Percentiles rank a stretch among this genome's conserved stretches.
Evolutionary conservation across 2,888 invertebrate genomes (phyloP).

Genomic region (Disparrhopalites patrizii): DNA sequence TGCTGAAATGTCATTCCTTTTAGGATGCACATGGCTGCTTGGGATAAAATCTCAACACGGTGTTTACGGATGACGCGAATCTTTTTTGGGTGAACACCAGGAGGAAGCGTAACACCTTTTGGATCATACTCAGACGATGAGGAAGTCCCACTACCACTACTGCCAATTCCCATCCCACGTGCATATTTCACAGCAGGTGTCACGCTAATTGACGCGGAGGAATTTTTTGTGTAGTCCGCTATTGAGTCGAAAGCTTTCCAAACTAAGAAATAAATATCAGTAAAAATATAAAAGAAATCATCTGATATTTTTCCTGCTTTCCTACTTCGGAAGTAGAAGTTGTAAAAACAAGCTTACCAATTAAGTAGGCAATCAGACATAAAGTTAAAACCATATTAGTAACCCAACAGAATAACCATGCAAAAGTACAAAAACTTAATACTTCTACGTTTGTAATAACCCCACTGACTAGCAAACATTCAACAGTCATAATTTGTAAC

Average conservation of each 20-base stretch:
- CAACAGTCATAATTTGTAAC: too few relatives aligned
- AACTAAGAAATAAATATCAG: conserved; percentile 9
- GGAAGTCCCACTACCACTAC: conserved; percentile 5
- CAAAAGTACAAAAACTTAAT: too few relatives aligned
- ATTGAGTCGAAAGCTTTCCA: conserved; percentile 10
- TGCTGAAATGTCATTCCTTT: conserved; percentile 82
- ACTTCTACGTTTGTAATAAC: too few relatives aligned
- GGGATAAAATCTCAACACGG: conserved; percentile 35
- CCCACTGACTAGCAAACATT: too few relatives aligned
- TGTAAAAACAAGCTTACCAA: not conserved
- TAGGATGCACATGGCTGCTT: conserved; percentile 80
- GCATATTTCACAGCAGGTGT: not conserved
- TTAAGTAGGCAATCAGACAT: not conserved
- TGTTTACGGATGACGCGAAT: conserved; percentile 43
- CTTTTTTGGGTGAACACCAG: conserved; percentile 41
- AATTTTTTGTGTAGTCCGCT: not conserved
- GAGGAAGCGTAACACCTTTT: conserved; percentile 28
- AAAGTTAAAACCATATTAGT: not conserved
- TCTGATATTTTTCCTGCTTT: too few relatives aligned
- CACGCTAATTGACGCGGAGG: not conserved
- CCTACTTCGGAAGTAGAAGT: not conserved
- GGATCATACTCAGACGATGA: conserved; percentile 11
- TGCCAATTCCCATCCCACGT: not conserved
- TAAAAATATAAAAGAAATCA: too few relatives aligned
- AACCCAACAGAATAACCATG: not conserved